Conservation (phyloP, 2,888 invertebrate species). For the Melikaiella ostensackeni region DNA sequence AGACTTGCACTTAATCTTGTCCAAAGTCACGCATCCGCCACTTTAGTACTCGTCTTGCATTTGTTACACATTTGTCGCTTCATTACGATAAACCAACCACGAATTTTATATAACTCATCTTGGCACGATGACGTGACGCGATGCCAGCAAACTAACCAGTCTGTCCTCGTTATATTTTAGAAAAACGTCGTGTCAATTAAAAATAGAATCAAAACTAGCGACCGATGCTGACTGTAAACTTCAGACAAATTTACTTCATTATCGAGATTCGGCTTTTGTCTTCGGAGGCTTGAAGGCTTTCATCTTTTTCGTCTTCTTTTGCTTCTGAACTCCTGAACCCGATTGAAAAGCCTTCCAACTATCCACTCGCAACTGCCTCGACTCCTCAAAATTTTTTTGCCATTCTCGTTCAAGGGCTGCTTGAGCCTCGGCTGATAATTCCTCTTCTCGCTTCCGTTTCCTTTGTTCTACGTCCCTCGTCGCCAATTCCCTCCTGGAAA, state of each 20-base stretch:
- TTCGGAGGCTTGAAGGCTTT: constrained; percentile 94
- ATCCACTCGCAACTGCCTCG: constrained; percentile 92
- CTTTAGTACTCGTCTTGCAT: neutral
- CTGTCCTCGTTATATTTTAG: constrained; percentile 15
- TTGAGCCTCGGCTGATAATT: constrained; percentile 95
- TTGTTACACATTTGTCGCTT: neutral
- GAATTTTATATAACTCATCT: constrained; percentile 26
- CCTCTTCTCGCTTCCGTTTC: constrained; percentile 95
- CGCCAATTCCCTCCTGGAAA: constrained; percentile 85
- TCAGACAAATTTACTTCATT: constrained; percentile 71
- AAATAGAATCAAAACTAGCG: constrained; percentile 41
- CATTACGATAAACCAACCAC: constrained; percentile 18
- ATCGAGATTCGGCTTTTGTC: constrained; percentile 95
- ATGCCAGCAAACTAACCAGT: constrained; percentile 12
- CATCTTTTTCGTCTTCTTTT: constrained; percentile 88
- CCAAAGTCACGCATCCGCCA: constrained; percentile 4
- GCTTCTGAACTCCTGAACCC: constrained; percentile 80
- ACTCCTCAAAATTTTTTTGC: constrained; percentile 99
- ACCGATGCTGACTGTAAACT: neutral
- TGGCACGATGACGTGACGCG: constrained; percentile 5
- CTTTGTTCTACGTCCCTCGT: constrained; percentile 95
- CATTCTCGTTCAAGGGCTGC: constrained; percentile 95
- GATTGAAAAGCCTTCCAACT: constrained; percentile 96
- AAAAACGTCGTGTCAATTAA: constrained; percentile 43
- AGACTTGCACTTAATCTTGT: constrained; percentile 26